Base-by-base conservation (phyloP, 2,113 vertebrate genomes). In the Cynocephalus volans region DNA sequence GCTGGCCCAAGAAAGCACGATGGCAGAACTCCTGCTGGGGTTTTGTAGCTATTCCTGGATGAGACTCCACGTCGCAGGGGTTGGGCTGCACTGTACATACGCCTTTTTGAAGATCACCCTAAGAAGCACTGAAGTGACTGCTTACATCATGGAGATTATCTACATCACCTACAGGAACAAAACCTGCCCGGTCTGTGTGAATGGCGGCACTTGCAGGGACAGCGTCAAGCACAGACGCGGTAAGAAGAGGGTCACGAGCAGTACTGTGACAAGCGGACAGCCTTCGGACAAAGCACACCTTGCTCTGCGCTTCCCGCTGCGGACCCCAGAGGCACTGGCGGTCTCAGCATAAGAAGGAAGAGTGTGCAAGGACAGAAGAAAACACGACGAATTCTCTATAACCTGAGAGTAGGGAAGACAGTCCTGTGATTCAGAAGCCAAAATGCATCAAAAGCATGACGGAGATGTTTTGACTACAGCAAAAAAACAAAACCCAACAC, bases 1-100 rank as follows among this genome's bases (percentile, higher is more conserved):
- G 41, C 41, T 4, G 41, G 41, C 41, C 41, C 41, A 41, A 41
- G 41, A 41, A 41, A 41, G 41, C 41, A 41, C 41, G 41, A 41
- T 41, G 41, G 41, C 41, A 41, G 41, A 41, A 9, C 2, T 8
- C 76, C 54, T n/a, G 0, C 31, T 50, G 14, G 1, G 54, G 9
- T 1, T 13, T 23, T 3, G 0, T 1, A 6, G 23, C 0, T 0
- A 41, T 1, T 19, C 62, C 5, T 2, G 5, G 48, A 21, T 0
- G 9, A 21, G 52, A 12, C 23, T 2, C 41, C 41, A 1, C 23
- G 2, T 0, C 0, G 45, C 4, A 3, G 26, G 45, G 45, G 21
- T 3, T 11, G 12, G 67, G 26, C 0, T 0, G 9, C 69, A 0
- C 0, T 0, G 67, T 1, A 13, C 41, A 18, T 3, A 1, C 7